phyloP scores from a whole-genome alignment of 2,113 vertebrate genomes.

The Canis aureus region DNA sequence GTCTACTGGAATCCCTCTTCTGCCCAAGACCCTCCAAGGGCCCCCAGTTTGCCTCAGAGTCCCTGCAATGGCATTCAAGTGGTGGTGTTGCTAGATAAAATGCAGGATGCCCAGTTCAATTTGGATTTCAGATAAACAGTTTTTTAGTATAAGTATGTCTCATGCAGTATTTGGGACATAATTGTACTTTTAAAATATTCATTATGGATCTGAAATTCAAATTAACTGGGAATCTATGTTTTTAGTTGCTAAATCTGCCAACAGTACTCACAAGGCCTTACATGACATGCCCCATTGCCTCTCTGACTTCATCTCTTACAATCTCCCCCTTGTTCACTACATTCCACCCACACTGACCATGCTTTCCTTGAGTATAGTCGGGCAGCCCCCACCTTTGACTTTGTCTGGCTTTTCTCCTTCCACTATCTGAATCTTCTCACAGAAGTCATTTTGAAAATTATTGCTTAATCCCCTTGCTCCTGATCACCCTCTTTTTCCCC shows the following conservation, averaged over 20 bases:
- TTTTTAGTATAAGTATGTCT: background rate
- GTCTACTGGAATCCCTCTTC: background rate
- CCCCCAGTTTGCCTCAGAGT: background rate
- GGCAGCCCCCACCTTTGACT: background rate
- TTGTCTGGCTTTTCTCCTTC: background rate
- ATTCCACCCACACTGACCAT: background rate
- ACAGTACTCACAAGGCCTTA: background rate
- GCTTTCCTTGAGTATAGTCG: no score
- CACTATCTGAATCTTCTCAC: background rate
- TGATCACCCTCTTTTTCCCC: background rate
- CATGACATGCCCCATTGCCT: no score
- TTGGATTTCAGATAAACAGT: background rate
- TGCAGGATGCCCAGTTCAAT: background rate
- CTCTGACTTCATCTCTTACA: background rate
- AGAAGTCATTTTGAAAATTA: background rate
- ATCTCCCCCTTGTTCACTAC: fast-evolving
- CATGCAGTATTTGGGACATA: background rate
- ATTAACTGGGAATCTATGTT: background rate
- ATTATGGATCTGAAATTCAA: background rate
- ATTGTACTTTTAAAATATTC: background rate
- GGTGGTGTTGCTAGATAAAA: background rate
- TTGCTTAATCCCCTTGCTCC: background rate
- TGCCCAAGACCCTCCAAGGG: background rate
- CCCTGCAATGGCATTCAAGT: background rate
- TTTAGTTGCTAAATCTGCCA: background rate